Evolutionary conservation across 2,797 vertebrate species (phyloP).

Genomic region (Pterois miles): DNA sequence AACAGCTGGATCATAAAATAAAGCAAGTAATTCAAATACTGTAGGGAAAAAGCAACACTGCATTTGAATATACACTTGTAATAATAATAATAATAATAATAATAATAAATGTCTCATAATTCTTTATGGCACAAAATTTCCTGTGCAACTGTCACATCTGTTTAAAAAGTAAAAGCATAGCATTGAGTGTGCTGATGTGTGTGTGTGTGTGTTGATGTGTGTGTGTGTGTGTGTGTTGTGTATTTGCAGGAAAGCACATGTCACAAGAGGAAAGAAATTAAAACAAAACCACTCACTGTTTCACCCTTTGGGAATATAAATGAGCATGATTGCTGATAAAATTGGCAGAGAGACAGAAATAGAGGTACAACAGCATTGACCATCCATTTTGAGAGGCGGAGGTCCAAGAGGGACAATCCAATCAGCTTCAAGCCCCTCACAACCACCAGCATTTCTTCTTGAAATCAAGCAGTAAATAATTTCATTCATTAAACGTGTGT

Average conservation of each 20-base stretch:
- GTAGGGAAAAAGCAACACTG: constrained; percentile 76
- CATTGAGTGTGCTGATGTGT: constrained; percentile 37
- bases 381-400: constrained; percentile 27
- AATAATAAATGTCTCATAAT: constrained; percentile 55
- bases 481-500: constrained; percentile 52
- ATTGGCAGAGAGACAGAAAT: constrained; percentile 38
- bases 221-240: constrained; percentile 25
- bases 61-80: constrained; percentile 76
- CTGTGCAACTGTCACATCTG: constrained; percentile 71
- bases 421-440: constrained; percentile 48
- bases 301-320: constrained; percentile 59
- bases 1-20: constrained; percentile 73
- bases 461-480: constrained; percentile 56
- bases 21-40: constrained; percentile 73
- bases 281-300: constrained; percentile 50
- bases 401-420: constrained; percentile 43
- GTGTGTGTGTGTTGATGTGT: constrained; percentile 18
- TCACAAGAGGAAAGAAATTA: constrained; percentile 56
- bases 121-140: constrained; percentile 79
- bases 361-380: constrained; percentile 36
- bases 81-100: constrained; percentile 52
- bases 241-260: constrained; percentile 62
- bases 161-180: constrained; percentile 63
- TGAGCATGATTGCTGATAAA: constrained; percentile 33
- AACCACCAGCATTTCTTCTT: constrained; percentile 32